These are phyloP conservation scores for Thripadectes ignobilis DNA, from an alignment of 2,797 vertebrate species.

Conservation along the genomic window DNA sequence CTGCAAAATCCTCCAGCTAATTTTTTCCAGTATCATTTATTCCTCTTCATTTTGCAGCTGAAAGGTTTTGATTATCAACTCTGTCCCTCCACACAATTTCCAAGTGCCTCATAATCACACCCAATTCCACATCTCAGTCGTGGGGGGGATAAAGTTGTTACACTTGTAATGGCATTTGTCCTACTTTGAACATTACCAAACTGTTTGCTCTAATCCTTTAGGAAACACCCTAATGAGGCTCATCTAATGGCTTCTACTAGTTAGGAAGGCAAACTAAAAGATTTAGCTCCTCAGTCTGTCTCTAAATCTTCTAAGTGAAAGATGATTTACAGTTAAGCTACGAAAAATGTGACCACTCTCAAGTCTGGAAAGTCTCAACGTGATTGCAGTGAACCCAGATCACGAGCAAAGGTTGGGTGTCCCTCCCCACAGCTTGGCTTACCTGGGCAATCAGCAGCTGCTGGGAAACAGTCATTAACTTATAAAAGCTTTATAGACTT, in stretches of 20 bases:
- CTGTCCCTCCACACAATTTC: slow-evolving; percentile 9
- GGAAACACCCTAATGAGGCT: slow-evolving; percentile 74
- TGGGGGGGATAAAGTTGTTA: slow-evolving; percentile 49
- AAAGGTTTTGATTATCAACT: slow-evolving; percentile 10
- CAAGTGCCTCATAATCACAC: slow-evolving; percentile 41
- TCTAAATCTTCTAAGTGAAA: slow-evolving; percentile 86
- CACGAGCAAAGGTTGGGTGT: slow-evolving; percentile 50
- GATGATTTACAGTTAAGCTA: slow-evolving; percentile 91
- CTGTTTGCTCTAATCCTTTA: slow-evolving; percentile 74
- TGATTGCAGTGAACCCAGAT: slow-evolving; percentile 72
- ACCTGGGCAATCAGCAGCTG: slow-evolving; percentile 55
- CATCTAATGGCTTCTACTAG: slow-evolving; percentile 79
- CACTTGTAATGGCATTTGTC: slow-evolving; percentile 56
- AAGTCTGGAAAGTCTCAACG: slow-evolving; percentile 78
- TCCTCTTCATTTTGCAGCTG: background rate
- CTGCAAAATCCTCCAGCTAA: background rate
- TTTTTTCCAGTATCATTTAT: background rate
- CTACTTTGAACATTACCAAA: slow-evolving; percentile 72
- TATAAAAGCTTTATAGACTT: slow-evolving; percentile 64
- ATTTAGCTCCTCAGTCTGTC: slow-evolving; percentile 84
- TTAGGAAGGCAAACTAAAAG: slow-evolving; percentile 84
- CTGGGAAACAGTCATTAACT: slow-evolving; percentile 72
- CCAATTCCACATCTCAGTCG: slow-evolving; percentile 35
- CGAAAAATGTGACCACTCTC: slow-evolving; percentile 81
- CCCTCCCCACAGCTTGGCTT: slow-evolving; percentile 39